phyloP scores from a whole-genome alignment of 2,113 vertebrate genomes.

The Perca schrenkii region DNA sequence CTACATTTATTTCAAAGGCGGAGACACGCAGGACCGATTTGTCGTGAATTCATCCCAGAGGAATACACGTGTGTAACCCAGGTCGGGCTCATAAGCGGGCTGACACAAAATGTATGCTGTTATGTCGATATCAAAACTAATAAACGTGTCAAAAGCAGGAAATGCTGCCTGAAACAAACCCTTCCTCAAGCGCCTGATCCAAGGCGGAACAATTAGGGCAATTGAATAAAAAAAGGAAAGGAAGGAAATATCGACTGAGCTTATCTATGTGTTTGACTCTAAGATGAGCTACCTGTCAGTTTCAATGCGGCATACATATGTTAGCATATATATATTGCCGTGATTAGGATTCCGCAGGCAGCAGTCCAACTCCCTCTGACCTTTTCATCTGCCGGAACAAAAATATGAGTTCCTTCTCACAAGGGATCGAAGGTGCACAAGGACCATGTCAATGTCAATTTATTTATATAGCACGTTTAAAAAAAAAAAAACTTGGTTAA shows the following conservation, averaged over 20 bases:
- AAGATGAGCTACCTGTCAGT: slow-evolving; percentile 34
- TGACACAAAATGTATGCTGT: background rate
- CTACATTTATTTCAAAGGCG: background rate
- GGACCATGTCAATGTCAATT: background rate
- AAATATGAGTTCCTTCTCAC: slow-evolving; percentile 34
- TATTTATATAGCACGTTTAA: too few relatives aligned
- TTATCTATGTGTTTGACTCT: slow-evolving; percentile 37
- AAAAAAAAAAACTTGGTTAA: too few relatives aligned
- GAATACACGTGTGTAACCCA: background rate
- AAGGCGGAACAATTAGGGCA: slow-evolving; percentile 6
- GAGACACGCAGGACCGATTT: background rate
- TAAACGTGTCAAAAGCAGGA: slow-evolving; percentile 18
- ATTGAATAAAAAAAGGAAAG: slow-evolving; percentile 17
- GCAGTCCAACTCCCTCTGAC: slow-evolving; percentile 39
- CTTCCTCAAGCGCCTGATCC: slow-evolving; percentile 7
- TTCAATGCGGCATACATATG: slow-evolving; percentile 8
- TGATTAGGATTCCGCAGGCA: slow-evolving; percentile 34
- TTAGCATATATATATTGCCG: slow-evolving; percentile 11
- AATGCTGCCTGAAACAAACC: slow-evolving; percentile 13
- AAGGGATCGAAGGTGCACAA: slow-evolving; percentile 1
- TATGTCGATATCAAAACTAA: slow-evolving; percentile 6
- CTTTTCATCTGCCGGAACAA: slow-evolving; percentile 56
- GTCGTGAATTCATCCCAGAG: background rate
- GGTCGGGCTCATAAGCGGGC: background rate
- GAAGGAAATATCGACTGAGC: slow-evolving; percentile 23